These are phyloP conservation scores for Drosophila lini DNA, from an alignment of 1,140 invertebrate species.

Conservation along the genomic window DNA sequence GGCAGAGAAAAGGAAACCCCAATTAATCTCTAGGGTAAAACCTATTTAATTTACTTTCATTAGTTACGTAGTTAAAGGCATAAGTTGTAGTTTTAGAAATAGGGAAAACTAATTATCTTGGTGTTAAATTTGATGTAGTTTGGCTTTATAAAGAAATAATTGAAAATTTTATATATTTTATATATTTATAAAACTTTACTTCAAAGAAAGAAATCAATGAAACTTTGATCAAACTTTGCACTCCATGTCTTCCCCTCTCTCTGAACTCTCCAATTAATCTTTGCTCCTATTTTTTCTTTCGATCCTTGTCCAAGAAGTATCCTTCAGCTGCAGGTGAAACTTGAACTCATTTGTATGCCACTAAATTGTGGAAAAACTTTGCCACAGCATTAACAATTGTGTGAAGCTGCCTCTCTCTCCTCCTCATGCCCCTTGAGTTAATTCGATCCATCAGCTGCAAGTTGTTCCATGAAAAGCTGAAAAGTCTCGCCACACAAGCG, in stretches of 20 bases:
- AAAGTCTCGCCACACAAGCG: constrained; percentile 60
- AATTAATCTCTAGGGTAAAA: constrained; percentile 24
- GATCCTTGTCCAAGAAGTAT: background rate
- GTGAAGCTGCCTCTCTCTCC: constrained; percentile 15
- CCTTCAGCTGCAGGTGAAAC: constrained; percentile 51
- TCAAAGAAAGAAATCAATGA: background rate
- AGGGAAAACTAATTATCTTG: background rate
- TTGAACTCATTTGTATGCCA: constrained; percentile 67
- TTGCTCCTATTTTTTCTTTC: constrained; percentile 9
- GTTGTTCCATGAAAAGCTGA: constrained; percentile 52
- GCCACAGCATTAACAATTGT: constrained; percentile 57
- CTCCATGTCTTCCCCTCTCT: background rate
- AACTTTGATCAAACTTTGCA: constrained; percentile 11
- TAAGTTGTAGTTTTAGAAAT: background rate
- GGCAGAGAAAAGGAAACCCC: background rate
- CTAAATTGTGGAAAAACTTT: constrained; percentile 65
- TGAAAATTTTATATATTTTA: too few species aligned
- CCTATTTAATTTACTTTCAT: background rate
- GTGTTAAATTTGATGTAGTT: background rate
- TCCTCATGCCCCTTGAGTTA: background rate
- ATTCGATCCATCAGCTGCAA: constrained; percentile 39
- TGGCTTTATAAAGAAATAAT: too few species aligned
- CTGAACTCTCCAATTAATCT: constrained; percentile 29
- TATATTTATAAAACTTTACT: background rate
- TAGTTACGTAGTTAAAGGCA: background rate